phyloP scores from a whole-genome alignment of 2,113 vertebrate species.

The Cavia aperea region DNA sequence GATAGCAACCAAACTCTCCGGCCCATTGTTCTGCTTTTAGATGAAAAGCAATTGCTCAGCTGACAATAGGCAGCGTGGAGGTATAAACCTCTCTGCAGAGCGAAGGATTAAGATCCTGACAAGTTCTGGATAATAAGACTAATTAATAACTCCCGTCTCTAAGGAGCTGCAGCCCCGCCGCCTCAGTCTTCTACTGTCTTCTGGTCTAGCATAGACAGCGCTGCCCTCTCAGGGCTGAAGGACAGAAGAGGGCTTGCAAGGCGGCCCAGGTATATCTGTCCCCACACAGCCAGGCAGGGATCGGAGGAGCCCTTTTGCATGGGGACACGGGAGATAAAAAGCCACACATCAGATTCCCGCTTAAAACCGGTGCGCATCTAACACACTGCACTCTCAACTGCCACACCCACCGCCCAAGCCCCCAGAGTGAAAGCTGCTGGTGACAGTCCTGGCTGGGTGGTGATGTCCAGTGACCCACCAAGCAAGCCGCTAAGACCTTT shows the following conservation, averaged over 20 bases:
- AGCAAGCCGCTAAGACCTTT: neutral
- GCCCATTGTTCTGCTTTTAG: constrained; percentile 43
- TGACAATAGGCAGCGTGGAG: constrained; percentile 3
- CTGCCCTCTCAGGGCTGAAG: neutral
- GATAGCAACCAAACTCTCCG: constrained; percentile 28
- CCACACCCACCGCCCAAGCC: no score
- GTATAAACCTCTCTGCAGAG: constrained; percentile 46
- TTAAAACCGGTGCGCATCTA: neutral
- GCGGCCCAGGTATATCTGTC: neutral
- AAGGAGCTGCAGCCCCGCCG: neutral
- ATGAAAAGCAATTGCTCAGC: constrained; percentile 38
- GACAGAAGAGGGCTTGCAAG: neutral
- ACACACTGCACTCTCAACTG: no score
- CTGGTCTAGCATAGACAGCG: neutral
- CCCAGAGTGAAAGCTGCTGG: neutral
- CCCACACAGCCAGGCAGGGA: neutral
- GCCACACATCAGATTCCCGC: accelerated
- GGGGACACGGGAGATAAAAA: neutral
- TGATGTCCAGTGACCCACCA: neutral
- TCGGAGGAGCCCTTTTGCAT: neutral
- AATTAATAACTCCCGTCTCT: constrained; percentile 68
- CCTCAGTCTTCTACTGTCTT: constrained; percentile 6
- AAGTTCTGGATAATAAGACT: constrained; percentile 60
- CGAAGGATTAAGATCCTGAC: constrained; percentile 60
- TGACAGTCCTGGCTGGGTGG: accelerated